phyloP scores from a whole-genome alignment of 2,113 vertebrate genomes.

The Puma concolor region DNA sequence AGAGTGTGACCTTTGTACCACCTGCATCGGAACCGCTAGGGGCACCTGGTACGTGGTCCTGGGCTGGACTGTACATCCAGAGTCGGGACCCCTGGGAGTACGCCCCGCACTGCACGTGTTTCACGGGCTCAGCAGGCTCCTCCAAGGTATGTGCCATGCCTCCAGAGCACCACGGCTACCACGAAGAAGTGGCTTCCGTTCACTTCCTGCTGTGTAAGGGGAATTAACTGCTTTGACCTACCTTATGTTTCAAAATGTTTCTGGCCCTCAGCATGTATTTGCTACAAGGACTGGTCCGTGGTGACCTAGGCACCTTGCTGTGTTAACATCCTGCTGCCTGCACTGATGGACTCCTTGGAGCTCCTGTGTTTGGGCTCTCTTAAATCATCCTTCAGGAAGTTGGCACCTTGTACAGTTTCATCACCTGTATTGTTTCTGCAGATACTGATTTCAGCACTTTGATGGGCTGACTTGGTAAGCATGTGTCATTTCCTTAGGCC shows the following conservation, averaged over 20 bases:
- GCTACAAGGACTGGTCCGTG: background rate
- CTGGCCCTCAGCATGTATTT: background rate
- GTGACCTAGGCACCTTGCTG: background rate
- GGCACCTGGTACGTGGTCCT: background rate
- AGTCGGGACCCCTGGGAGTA: background rate
- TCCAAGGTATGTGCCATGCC: background rate
- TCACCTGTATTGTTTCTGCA: background rate
- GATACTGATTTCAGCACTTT: background rate
- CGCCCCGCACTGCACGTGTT: background rate
- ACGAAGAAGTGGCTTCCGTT: background rate
- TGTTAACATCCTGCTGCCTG: background rate
- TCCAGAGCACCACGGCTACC: background rate
- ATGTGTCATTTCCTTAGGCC: background rate
- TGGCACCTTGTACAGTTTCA: background rate
- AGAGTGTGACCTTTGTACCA: background rate
- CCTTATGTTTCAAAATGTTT: background rate
- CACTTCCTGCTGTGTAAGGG: background rate
- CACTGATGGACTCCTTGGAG: background rate
- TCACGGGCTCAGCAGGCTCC: background rate
- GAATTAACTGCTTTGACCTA: background rate
- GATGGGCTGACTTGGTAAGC: conserved; percentile 33
- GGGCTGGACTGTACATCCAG: background rate
- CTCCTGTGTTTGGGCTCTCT: background rate
- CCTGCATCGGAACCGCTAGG: background rate
- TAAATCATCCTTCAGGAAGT: background rate